Base-by-base conservation (phyloP, 2,888 invertebrate genomes). In the Portevinia maculata region DNA sequence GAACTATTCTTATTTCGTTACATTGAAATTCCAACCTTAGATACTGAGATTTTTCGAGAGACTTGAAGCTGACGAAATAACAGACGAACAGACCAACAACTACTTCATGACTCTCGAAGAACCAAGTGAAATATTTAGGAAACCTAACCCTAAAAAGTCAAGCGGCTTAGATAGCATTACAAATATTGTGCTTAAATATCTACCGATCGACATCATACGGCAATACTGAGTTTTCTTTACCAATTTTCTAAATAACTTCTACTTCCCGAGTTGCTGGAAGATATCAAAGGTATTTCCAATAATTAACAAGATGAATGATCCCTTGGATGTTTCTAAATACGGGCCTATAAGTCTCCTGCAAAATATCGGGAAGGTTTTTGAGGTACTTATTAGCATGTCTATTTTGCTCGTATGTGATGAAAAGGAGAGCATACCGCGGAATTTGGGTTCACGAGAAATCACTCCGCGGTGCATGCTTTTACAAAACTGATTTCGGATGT, bases 251-350 rank as follows among this genome's bases (percentile, higher is more conserved):
- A 52, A 52, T 32, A 30, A 52, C 52, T 52, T 15, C 15, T 30
- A 28, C 52, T 52, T 52, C 6, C 52, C 52, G 52, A 32, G 52
- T 52, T 52, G 24, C 7, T 52, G 30, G 30, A 30, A 52, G 30
- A 52, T 32, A 32, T 52, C 30, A 32, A 52, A 52, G 52, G 52
- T 52, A 5, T 52, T 52, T 52, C 52, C 52, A 32, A 52, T 52
- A 19, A 17, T 44, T 5, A 32, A 32, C 3, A 32, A 32, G 32
- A 32, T 5, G 1, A 11, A 32, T 3, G 11, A 32, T 32, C 11
- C 11, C 7, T 32, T 1, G 3, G 32, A 32, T 32, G 4, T 8
- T 32, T 32, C 32, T 5, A 9, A 5, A 5, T 32, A 32, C 5
- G 5, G 32, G 32, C 32, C 32, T 5, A 32, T 32, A 1, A 32